Percentiles rank a stretch among this genome's conserved stretches.
phyloP scores from a whole-genome alignment of 2,888 invertebrate species.

The Ichneumon xanthorius region DNA sequence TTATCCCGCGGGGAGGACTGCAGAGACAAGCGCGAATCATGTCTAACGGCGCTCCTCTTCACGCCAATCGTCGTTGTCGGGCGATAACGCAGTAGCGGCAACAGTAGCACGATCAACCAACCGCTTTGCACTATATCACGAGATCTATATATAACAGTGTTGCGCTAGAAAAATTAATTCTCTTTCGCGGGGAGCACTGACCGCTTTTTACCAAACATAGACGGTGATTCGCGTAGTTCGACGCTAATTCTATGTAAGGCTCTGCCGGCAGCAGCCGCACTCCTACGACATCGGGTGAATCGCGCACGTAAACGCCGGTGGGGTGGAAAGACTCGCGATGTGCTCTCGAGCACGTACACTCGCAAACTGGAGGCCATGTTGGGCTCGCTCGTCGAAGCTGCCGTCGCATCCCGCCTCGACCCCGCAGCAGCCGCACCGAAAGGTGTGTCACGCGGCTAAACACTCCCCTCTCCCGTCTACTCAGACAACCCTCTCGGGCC shows the following conservation, averaged over 20 bases:
- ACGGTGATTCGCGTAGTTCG: background rate
- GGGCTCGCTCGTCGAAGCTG: conserved; percentile 70
- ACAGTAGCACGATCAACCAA: background rate
- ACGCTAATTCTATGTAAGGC: background rate
- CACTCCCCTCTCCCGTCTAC: background rate
- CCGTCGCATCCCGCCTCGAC: conserved; percentile 63
- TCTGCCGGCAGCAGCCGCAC: background rate
- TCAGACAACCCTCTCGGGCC: background rate
- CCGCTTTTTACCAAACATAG: background rate
- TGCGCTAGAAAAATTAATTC: background rate
- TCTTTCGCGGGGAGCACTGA: background rate
- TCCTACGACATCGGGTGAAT: conserved; percentile 74
- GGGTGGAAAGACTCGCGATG: conserved; percentile 68
- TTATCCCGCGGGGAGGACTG: conserved; percentile 18
- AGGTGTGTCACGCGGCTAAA: conserved; percentile 7
- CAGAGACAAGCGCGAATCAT: conserved; percentile 22
- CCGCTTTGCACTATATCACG: background rate
- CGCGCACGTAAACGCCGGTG: conserved; percentile 66
- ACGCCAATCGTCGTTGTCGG: conserved; percentile 1
- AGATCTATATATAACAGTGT: background rate
- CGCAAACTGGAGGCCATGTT: conserved; percentile 80
- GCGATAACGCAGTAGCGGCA: background rate
- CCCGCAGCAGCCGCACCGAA: conserved; percentile 43
- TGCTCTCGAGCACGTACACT: conserved; percentile 76
- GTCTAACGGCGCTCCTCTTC: conserved; percentile 1